These are phyloP conservation scores for Hypomesus transpacificus DNA, from an alignment of 2,113 vertebrate genomes.

Conservation along the genomic window DNA sequence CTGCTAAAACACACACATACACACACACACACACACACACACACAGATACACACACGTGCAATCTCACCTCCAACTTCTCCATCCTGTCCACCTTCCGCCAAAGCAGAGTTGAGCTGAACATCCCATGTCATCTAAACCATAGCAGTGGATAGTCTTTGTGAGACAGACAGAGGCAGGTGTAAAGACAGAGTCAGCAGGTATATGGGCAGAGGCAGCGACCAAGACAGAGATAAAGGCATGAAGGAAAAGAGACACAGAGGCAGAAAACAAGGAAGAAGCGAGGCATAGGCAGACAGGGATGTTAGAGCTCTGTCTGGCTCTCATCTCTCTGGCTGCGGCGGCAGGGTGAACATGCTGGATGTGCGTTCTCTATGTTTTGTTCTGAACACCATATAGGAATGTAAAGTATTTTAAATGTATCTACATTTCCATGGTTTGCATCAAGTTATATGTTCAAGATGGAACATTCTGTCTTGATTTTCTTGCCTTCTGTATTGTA, in stretches of 20 bases:
- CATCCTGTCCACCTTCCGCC: slow-evolving; percentile 7
- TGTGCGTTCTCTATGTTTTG: background rate
- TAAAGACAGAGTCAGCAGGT: background rate
- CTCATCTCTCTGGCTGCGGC: slow-evolving; percentile 38
- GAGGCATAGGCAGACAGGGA: slow-evolving; percentile 8
- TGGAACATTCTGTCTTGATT: background rate
- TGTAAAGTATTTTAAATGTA: background rate
- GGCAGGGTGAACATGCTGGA: slow-evolving; percentile 31
- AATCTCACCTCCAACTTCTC: slow-evolving; percentile 18
- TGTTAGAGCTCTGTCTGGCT: slow-evolving; percentile 29
- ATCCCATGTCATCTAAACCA: background rate
- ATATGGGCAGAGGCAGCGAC: background rate
- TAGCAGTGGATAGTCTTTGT: background rate
- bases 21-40: slow-evolving; percentile 8
- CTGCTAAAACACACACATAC: background rate
- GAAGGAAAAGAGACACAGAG: background rate
- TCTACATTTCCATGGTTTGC: background rate
- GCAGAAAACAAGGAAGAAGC: background rate
- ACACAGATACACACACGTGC: slow-evolving; percentile 5
- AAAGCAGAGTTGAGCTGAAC: background rate
- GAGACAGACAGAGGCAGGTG: background rate
- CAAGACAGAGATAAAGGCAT: slow-evolving; percentile 10
- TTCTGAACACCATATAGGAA: background rate
- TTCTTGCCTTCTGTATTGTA: no score
- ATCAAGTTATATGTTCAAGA: background rate